phyloP scores from a whole-genome alignment of 2,888 invertebrate species.

The Cheilosia impressa region DNA sequence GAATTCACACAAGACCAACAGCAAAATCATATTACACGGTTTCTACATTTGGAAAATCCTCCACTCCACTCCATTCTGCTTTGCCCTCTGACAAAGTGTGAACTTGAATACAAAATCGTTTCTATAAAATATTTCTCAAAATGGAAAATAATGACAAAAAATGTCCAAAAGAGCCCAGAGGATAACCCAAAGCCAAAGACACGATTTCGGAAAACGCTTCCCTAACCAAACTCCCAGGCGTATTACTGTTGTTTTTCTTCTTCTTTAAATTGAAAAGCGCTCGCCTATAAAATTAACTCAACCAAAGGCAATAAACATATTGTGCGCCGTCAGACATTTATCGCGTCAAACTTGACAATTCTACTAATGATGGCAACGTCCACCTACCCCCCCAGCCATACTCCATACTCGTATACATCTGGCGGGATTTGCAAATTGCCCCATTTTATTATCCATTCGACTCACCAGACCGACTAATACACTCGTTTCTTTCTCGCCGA shows the following conservation, averaged over 20 bases:
- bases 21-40: too few relatives aligned
- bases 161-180: too few relatives aligned
- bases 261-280: slow-evolving; percentile 40
- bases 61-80: too few relatives aligned
- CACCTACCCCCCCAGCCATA: not conserved
- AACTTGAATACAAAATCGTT: too few relatives aligned
- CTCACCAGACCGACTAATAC: slow-evolving; percentile 68
- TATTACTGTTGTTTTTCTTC: not conserved
- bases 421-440: slow-evolving; percentile 66
- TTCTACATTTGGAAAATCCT: too few relatives aligned
- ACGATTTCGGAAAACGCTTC: too few relatives aligned
- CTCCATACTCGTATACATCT: slow-evolving; percentile 19
- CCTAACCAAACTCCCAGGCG: not conserved
- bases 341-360: slow-evolving; percentile 64
- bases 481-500: slow-evolving; percentile 55
- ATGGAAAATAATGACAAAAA: too few relatives aligned
- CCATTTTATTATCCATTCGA: slow-evolving; percentile 69
- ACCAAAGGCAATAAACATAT: slow-evolving; percentile 23
- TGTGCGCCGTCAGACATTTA: slow-evolving; percentile 43
- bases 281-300: slow-evolving; percentile 38
- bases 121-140: too few relatives aligned
- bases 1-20: too few relatives aligned
- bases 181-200: too few relatives aligned
- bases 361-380: slow-evolving; percentile 48
- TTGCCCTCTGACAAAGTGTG: too few relatives aligned